These are phyloP conservation scores for Pipa parva DNA, from an alignment of 2,113 vertebrate genomes.

Conservation along the genomic window DNA sequence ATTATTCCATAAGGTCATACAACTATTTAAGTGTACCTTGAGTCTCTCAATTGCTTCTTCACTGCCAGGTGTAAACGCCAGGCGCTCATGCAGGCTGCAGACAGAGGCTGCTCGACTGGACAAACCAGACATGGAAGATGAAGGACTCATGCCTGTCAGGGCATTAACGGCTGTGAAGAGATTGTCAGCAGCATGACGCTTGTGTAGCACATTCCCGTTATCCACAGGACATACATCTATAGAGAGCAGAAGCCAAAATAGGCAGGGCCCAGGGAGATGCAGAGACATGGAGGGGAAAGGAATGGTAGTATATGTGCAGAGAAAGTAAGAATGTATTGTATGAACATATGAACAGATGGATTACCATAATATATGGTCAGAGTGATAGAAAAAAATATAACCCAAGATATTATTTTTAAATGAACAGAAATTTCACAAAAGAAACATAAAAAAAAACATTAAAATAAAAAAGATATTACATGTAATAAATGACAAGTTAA, in stretches of 20 bases:
- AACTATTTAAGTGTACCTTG: conserved; percentile 72
- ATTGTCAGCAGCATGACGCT: conserved; percentile 81
- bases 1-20: too few species aligned
- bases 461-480: background rate
- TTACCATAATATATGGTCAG: background rate
- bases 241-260: conserved; percentile 46
- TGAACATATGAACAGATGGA: background rate
- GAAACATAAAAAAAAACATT: background rate
- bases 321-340: background rate
- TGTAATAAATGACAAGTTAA: too few species aligned
- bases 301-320: background rate
- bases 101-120: conserved; percentile 91
- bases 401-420: too few species aligned
- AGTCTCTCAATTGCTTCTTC: conserved; percentile 95
- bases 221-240: conserved; percentile 43
- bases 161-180: conserved; percentile 98
- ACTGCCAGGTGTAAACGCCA: conserved; percentile 90
- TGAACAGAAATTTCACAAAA: too few species aligned
- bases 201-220: conserved; percentile 67
- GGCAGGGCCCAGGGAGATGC: conserved; percentile 45
- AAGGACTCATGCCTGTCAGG: conserved; percentile 93
- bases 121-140: conserved; percentile 85
- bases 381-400: background rate
- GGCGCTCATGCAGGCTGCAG: conserved; percentile 88
- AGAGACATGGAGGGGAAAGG: conserved; percentile 1